Evolutionary conservation across 1,140 invertebrate species (phyloP).

Genomic region (Geopemphigus sp.): DNA sequence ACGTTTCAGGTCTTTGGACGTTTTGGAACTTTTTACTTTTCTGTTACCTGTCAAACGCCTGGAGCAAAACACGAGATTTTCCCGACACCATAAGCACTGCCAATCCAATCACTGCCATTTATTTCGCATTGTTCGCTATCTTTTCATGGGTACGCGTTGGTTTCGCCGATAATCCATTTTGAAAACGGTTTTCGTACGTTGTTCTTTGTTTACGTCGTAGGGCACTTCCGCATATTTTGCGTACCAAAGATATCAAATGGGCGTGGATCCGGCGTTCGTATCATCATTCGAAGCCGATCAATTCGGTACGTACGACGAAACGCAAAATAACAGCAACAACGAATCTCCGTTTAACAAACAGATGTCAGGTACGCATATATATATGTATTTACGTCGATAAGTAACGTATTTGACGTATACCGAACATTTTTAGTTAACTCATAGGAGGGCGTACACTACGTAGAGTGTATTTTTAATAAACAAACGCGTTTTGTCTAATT

Average conservation of each 20-base stretch:
- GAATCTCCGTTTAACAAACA: slow-evolving; percentile 44
- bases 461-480: too few relatives aligned
- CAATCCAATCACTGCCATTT: slow-evolving; percentile 47
- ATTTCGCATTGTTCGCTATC: slow-evolving; percentile 45
- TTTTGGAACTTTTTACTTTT: slow-evolving; percentile 46
- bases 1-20: slow-evolving; percentile 29
- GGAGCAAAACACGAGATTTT: slow-evolving; percentile 33
- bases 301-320: slow-evolving; percentile 31
- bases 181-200: too few relatives aligned
- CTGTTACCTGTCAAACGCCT: slow-evolving; percentile 34
- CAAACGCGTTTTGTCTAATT: too few relatives aligned
- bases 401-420: too few relatives aligned
- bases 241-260: slow-evolving; percentile 41
- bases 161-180: background rate
- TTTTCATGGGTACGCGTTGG: slow-evolving; percentile 36
- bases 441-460: too few relatives aligned
- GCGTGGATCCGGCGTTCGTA: slow-evolving; percentile 31
- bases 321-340: slow-evolving; percentile 32
- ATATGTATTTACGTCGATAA: too few relatives aligned
- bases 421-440: too few relatives aligned
- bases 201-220: background rate
- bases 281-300: slow-evolving; percentile 45
- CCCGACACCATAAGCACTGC: slow-evolving; percentile 37
- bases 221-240: slow-evolving; percentile 27
- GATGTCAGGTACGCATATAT: slow-evolving; percentile 10